Percentiles rank a stretch among this genome's conserved stretches.
Conservation (phyloP, 2,797 vertebrate species). For the Sebastiscus albofasciatus region DNA sequence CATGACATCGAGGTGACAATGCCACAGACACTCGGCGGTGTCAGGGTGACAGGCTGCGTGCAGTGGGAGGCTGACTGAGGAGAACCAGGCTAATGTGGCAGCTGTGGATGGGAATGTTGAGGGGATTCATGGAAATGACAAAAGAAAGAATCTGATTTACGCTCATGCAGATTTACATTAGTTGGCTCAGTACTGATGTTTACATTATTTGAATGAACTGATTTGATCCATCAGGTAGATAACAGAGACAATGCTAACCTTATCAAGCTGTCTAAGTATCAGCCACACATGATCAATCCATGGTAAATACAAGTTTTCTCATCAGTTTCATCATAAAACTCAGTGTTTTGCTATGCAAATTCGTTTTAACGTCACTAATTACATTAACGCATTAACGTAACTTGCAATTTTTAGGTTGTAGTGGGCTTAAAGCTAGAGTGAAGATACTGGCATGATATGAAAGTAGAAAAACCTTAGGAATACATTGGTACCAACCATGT, state of each 20-base stretch:
- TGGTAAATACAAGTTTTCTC: background rate
- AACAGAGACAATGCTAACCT: background rate
- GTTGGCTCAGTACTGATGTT: background rate
- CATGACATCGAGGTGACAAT: conserved; percentile 65
- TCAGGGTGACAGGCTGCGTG: conserved; percentile 48
- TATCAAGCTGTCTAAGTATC: background rate
- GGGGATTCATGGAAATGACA: conserved; percentile 27
- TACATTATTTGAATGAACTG: background rate
- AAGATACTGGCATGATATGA: no score
- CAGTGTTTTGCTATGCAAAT: no score
- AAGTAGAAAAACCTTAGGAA: no score
- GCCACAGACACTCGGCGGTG: conserved; percentile 44
- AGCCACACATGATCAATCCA: background rate
- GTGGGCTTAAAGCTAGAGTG: no score
- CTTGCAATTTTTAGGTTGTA: no score
- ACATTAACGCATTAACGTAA: no score
- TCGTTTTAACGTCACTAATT: no score
- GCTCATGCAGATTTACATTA: background rate
- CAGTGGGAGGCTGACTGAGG: conserved; percentile 45
- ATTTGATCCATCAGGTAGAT: background rate
- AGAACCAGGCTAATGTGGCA: conserved; percentile 43
- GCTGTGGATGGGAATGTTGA: conserved; percentile 27
- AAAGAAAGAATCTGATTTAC: background rate
- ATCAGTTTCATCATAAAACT: no score
- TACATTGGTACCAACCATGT: no score